These are phyloP conservation scores for Ahaetulla prasina DNA, from an alignment of 2,113 vertebrate species.

Conservation along the genomic window DNA sequence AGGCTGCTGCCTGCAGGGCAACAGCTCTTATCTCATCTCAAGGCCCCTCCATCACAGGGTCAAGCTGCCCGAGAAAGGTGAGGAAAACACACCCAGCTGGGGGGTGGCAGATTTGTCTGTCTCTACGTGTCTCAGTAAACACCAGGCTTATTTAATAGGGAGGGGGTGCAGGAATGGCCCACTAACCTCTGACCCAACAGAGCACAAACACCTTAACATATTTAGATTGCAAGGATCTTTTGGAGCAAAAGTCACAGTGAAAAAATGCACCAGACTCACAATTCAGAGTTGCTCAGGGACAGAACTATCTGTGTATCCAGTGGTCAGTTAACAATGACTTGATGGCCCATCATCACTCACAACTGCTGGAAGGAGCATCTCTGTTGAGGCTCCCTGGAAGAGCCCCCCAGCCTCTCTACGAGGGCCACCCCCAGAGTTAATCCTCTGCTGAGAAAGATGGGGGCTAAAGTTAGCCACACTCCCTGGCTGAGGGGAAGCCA, in stretches of 20 bases:
- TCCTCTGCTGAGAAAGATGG: no score
- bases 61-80: not conserved
- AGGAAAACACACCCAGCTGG: not conserved
- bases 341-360: not conserved
- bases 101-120: not conserved
- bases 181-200: not conserved
- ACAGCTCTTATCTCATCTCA: not conserved
- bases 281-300: not conserved
- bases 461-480: not conserved
- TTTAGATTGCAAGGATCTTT: not conserved
- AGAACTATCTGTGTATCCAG: not conserved
- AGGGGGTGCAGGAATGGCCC: not conserved
- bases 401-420: not conserved
- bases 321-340: not conserved
- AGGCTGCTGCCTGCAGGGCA: not conserved
- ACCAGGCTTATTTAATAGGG: not conserved
- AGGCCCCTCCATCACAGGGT: not conserved
- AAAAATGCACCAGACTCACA: not conserved
- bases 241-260: not conserved
- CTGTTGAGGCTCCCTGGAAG: not conserved
- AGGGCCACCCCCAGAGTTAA: not conserved
- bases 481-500: no score
- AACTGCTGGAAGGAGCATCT: not conserved
- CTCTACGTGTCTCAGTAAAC: not conserved
- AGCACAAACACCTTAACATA: not conserved